Conservation (phyloP, 1,140 invertebrate genomes). For the Cyclina sinensis region DNA sequence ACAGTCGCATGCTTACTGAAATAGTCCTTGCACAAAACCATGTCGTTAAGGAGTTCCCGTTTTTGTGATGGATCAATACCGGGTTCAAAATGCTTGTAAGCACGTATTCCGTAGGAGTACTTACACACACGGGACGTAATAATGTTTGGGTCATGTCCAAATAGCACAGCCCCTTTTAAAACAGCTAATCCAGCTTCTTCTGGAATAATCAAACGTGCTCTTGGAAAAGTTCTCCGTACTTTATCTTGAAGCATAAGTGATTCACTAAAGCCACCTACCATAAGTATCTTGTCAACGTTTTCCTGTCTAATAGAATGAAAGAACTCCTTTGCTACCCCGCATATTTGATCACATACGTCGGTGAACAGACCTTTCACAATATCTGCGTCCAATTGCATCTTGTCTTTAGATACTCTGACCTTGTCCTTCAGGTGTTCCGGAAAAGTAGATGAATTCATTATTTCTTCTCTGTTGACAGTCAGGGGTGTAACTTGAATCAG, state of each 20-base stretch:
- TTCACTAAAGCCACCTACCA: constrained; percentile 56
- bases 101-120: constrained; percentile 21
- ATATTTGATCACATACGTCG: neutral
- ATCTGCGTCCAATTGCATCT: neutral
- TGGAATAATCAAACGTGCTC: neutral
- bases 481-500: too few relatives aligned
- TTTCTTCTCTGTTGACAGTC: neutral
- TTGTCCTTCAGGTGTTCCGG: neutral
- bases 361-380: constrained; percentile 24
- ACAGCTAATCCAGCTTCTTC: constrained; percentile 48
- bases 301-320: neutral
- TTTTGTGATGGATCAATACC: constrained; percentile 25
- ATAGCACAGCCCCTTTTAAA: constrained; percentile 49
- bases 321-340: neutral
- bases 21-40: constrained; percentile 50
- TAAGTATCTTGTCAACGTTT: neutral
- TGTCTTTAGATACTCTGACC: neutral
- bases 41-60: neutral
- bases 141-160: constrained; percentile 25
- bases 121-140: constrained; percentile 41
- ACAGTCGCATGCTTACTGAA: constrained; percentile 45
- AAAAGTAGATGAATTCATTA: neutral
- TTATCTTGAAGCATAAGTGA: constrained; percentile 38
- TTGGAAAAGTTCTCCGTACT: constrained; percentile 5
- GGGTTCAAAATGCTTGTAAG: constrained; percentile 32